Evolutionary conservation across 2,113 vertebrate genomes (phyloP).

Genomic region (Andinoacara biseriatus): DNA sequence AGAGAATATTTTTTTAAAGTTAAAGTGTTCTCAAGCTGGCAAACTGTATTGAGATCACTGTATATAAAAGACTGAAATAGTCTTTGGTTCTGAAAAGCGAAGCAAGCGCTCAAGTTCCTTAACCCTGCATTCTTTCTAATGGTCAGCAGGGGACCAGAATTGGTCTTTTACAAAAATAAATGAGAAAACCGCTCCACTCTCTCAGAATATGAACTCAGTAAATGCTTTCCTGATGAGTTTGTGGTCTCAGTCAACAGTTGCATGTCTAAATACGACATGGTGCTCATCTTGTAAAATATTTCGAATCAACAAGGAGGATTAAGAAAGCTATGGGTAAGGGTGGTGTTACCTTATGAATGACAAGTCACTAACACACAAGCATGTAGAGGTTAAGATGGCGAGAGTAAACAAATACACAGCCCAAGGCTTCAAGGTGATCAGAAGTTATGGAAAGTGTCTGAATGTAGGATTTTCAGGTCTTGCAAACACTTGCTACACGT

Average conservation of each 20-base stretch:
- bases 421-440: background rate
- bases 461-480: too few species aligned
- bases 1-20: background rate
- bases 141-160: background rate
- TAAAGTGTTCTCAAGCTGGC: background rate
- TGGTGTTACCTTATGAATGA: background rate
- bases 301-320: background rate
- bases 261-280: background rate
- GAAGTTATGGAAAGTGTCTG: too few species aligned
- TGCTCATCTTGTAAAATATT: background rate
- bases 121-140: background rate
- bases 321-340: background rate
- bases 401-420: background rate
- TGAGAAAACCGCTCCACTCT: background rate
- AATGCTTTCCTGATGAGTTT: too few species aligned
- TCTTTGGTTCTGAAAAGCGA: background rate
- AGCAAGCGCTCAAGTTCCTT: background rate
- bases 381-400: background rate
- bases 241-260: too few species aligned
- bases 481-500: too few species aligned
- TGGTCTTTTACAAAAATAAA: background rate
- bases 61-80: background rate
- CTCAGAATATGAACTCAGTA: background rate
- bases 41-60: background rate
- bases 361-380: background rate